Evolutionary conservation across 1,140 invertebrate species (phyloP).

Genomic region (Eriocheir sinensis): DNA sequence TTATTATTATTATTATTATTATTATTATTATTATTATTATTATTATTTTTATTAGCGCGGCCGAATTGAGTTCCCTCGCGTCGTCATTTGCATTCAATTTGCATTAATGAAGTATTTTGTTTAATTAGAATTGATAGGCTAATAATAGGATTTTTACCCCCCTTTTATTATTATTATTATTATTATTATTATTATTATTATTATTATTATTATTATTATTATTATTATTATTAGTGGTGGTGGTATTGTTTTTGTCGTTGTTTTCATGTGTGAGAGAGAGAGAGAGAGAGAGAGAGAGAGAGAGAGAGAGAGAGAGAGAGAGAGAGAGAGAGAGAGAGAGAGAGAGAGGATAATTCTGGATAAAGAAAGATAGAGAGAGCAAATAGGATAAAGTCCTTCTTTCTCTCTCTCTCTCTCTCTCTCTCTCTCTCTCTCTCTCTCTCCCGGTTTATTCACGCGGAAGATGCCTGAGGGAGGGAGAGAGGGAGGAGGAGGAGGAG

Average conservation of each 20-base stretch:
- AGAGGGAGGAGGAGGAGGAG: background rate
- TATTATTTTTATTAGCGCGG: background rate
- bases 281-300: slow-evolving; percentile 14
- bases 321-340: background rate
- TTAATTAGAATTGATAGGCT: too few relatives aligned
- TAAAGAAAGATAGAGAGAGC: background rate
- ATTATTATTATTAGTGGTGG: background rate
- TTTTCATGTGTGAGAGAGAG: background rate
- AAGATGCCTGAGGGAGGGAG: background rate
- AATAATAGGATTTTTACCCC: too few relatives aligned
- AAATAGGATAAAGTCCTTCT: background rate
- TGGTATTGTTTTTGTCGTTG: background rate
- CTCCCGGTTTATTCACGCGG: too few relatives aligned
- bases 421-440: slow-evolving; percentile 22
- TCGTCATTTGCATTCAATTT: too few relatives aligned
- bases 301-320: background rate
- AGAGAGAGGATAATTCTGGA: background rate
- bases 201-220: background rate
- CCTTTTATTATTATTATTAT: background rate
- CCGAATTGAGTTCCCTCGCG: too few relatives aligned
- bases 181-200: background rate
- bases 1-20: background rate
- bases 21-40: background rate
- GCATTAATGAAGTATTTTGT: too few relatives aligned
- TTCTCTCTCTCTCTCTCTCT: slow-evolving; percentile 10